These are phyloP conservation scores for Ceuthmochares aereus DNA, from an alignment of 2,113 vertebrate species.

Conservation along the genomic window DNA sequence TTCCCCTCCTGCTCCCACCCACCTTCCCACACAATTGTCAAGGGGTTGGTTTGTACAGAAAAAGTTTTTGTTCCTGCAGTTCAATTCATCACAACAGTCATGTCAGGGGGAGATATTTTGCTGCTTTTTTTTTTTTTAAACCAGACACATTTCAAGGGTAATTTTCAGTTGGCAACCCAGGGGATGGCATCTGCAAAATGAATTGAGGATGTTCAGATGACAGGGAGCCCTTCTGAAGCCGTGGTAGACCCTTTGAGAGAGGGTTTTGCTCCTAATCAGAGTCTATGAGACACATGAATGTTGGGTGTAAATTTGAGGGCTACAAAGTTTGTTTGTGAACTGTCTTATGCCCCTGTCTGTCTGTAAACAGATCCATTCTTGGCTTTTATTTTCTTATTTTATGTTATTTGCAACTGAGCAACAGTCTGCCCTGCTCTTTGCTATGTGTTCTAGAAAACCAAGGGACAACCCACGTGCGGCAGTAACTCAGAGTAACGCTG, in stretches of 20 bases:
- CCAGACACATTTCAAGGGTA: neutral
- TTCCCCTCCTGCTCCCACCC: neutral
- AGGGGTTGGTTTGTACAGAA: neutral
- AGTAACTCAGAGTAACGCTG: neutral
- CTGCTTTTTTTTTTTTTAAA: neutral
- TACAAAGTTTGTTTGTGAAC: neutral
- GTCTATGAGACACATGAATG: neutral
- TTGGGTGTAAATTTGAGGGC: neutral
- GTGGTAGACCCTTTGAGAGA: neutral
- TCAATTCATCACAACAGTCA: neutral
- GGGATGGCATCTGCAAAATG: neutral
- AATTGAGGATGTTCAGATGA: neutral
- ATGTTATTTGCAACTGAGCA: neutral
- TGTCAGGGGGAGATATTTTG: neutral
- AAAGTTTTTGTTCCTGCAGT: neutral
- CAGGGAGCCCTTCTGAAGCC: neutral
- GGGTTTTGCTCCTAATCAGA: neutral
- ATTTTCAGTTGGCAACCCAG: neutral
- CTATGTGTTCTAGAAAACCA: accelerated
- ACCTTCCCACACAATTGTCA: slow-evolving; percentile 9
- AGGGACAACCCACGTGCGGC: accelerated
- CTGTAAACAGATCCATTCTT: neutral
- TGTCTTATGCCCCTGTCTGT: neutral
- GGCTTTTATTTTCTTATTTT: neutral
- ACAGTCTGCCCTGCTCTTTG: neutral